These are phyloP conservation scores for Drosophila colorata DNA, from an alignment of 2,888 invertebrate genomes.

Conservation along the genomic window DNA sequence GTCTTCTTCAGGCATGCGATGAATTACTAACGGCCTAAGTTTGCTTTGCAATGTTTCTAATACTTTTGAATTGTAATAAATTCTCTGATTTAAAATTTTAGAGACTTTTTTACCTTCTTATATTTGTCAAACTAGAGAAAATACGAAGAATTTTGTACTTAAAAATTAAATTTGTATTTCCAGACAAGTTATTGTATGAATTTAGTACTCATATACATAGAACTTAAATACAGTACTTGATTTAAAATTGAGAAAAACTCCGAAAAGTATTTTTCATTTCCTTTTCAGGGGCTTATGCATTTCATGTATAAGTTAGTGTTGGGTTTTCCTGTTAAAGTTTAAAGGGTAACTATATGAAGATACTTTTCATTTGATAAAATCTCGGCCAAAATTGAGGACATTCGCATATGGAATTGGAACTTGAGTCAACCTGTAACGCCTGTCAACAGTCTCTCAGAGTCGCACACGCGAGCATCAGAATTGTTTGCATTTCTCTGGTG, in stretches of 20 bases:
- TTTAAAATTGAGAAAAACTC: no score
- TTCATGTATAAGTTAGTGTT: no score
- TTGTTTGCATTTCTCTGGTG: constrained; percentile 44
- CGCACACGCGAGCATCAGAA: constrained; percentile 22
- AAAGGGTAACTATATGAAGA: background rate
- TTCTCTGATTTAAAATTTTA: no score
- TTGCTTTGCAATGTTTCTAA: constrained; percentile 2
- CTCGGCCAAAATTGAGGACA: constrained; percentile 9
- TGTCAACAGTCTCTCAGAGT: constrained; percentile 17
- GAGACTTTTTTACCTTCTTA: no score
- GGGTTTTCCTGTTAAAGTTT: no score
- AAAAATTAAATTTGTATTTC: no score
- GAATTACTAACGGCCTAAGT: constrained; percentile 9
- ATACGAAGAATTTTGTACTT: no score
- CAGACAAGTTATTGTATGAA: no score
- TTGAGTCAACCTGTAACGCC: constrained; percentile 27
- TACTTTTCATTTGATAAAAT: background rate
- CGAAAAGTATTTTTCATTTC: no score
- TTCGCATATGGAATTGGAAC: constrained; percentile 17
- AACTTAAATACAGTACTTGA: no score
- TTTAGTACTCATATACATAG: no score
- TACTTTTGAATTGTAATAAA: background rate
- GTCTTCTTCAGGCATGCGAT: constrained; percentile 9
- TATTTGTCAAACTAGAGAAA: background rate
- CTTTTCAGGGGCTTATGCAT: no score